Conservation (phyloP, 2,888 invertebrate species). For the Operophtera brumata region DNA sequence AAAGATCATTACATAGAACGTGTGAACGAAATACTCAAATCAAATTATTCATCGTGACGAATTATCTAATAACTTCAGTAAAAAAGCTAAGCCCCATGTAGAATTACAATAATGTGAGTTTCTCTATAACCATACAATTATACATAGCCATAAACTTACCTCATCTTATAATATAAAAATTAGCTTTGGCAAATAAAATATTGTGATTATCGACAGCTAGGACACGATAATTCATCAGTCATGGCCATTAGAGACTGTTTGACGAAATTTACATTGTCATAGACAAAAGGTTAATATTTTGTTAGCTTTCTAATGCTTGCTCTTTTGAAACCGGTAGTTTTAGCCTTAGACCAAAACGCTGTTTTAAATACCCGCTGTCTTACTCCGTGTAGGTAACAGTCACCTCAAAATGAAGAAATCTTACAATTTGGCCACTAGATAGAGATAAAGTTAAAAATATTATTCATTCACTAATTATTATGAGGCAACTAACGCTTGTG, state of each 20-base stretch:
- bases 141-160: slow-evolving; percentile 42
- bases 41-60: slow-evolving; percentile 21
- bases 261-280: slow-evolving; percentile 25
- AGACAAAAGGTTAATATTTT: slow-evolving; percentile 14
- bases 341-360: no score
- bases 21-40: slow-evolving; percentile 19
- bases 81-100: slow-evolving; percentile 19
- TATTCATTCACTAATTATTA: no score
- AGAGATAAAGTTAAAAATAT: no score
- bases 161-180: slow-evolving; percentile 47
- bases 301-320: slow-evolving; percentile 14
- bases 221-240: slow-evolving; percentile 37
- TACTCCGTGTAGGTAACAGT: no score
- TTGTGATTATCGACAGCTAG: slow-evolving; percentile 44
- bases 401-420: no score
- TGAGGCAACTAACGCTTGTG: no score
- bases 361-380: no score
- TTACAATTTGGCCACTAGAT: no score
- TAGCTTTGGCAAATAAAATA: slow-evolving; percentile 54
- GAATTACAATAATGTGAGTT: slow-evolving; percentile 32
- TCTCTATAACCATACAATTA: slow-evolving; percentile 42
- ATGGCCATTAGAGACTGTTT: slow-evolving; percentile 31
- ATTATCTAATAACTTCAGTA: slow-evolving; percentile 15
- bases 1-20: no score
- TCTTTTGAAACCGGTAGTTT: neutral